These are phyloP conservation scores for Cinclus mexicanus DNA, from an alignment of 2,113 vertebrate species.

Conservation along the genomic window DNA sequence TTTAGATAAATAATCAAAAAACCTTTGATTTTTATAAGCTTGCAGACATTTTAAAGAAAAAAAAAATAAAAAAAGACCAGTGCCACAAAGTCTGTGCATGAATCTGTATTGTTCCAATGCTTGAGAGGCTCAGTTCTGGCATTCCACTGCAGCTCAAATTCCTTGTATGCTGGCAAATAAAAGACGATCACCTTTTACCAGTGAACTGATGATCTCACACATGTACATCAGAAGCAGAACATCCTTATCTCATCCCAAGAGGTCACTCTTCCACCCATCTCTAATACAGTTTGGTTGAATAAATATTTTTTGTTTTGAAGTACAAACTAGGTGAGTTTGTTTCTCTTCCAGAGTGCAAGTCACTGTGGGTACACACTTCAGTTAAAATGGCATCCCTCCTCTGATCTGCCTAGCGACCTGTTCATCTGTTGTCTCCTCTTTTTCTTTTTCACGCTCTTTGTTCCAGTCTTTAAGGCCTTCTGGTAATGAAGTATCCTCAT, in stretches of 20 bases:
- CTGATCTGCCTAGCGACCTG: constrained; percentile 82
- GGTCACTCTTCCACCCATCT: neutral
- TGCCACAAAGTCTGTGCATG: neutral
- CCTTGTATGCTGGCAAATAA: neutral
- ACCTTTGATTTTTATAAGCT: neutral
- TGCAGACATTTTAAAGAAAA: neutral
- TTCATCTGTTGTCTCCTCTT: constrained; percentile 81
- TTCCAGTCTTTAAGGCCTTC: constrained; percentile 98
- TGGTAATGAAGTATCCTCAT: constrained; percentile 92
- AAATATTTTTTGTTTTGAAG: constrained; percentile 19
- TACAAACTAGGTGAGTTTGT: constrained; percentile 7
- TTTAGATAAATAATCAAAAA: neutral
- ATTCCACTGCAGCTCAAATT: constrained; percentile 28
- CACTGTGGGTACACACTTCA: neutral
- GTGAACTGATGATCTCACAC: neutral
- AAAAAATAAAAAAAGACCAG: neutral
- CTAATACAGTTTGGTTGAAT: constrained; percentile 43
- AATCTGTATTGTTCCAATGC: neutral
- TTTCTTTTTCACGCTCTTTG: constrained; percentile 82
- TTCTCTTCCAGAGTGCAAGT: constrained; percentile 35
- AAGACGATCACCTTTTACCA: neutral
- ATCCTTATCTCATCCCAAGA: neutral
- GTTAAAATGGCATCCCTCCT: constrained; percentile 82
- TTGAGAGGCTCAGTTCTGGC: neutral
- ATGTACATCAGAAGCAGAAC: neutral